phyloP scores from a whole-genome alignment of 2,888 invertebrate species.

The Boloria euphrosyne region DNA sequence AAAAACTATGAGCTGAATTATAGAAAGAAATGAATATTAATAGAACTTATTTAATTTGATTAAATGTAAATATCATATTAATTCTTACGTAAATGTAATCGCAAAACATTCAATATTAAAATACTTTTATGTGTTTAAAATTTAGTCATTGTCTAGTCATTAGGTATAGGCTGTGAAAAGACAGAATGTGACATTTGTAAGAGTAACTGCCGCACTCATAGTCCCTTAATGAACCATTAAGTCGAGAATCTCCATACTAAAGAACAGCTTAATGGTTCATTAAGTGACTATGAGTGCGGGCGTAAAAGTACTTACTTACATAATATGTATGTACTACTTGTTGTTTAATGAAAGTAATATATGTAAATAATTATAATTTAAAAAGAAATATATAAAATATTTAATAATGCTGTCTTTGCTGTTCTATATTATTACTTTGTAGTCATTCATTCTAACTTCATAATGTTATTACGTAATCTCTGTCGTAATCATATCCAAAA shows the following conservation, averaged over 20 bases:
- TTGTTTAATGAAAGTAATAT: background rate
- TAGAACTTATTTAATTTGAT: too few relatives aligned
- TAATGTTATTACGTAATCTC: background rate
- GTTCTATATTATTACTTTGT: background rate
- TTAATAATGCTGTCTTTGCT: background rate
- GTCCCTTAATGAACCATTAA: too few relatives aligned
- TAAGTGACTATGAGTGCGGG: too few relatives aligned
- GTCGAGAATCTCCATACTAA: too few relatives aligned
- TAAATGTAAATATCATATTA: too few relatives aligned
- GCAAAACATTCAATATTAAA: slow-evolving; percentile 8
- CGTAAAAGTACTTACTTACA: background rate
- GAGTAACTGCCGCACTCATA: too few relatives aligned
- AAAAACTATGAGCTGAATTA: too few relatives aligned
- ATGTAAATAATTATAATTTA: background rate
- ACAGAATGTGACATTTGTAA: slow-evolving; percentile 45
- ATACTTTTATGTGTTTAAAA: slow-evolving; percentile 24
- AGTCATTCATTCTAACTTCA: background rate
- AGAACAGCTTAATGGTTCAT: too few relatives aligned
- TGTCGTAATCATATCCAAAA: background rate
- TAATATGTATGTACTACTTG: background rate
- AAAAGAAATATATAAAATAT: background rate
- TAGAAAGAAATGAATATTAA: too few relatives aligned
- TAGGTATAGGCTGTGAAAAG: slow-evolving; percentile 76
- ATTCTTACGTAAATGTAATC: too few relatives aligned
- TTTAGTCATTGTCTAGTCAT: slow-evolving; percentile 71